phyloP scores from a whole-genome alignment of 2,113 vertebrate species.

The Abramis brama region DNA sequence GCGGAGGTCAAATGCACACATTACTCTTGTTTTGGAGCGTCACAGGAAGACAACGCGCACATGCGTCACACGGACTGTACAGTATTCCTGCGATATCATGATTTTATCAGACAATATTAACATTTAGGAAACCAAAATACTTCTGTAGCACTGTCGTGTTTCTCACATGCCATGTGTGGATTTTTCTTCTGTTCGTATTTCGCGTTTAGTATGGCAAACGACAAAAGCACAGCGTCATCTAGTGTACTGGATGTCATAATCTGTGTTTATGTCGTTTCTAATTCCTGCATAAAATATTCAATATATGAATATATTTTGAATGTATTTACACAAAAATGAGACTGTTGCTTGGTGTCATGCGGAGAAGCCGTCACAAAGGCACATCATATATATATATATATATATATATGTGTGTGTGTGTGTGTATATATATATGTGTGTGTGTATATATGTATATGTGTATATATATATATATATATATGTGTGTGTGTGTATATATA shows the following conservation, averaged over 20 bases:
- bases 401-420: too few species aligned
- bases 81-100: not conserved
- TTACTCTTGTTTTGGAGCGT: not conserved
- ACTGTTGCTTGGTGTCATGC: not conserved
- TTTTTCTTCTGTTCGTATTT: not conserved
- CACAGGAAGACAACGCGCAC: not conserved
- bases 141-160: not conserved
- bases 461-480: too few species aligned
- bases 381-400: too few species aligned
- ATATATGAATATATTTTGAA: not conserved
- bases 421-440: too few species aligned
- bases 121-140: not conserved
- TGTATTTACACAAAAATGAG: not conserved
- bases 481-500: too few species aligned
- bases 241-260: slow-evolving; percentile 13
- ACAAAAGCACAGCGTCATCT: slow-evolving; percentile 16
- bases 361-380: not conserved
- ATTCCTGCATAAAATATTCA: too few species aligned
- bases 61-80: not conserved
- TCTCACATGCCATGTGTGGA: not conserved
- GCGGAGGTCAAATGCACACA: not conserved
- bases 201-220: too few species aligned
- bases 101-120: not conserved
- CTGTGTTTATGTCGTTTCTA: not conserved
- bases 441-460: too few species aligned